Evolutionary conservation across 1,140 invertebrate species (phyloP), one percentile per base, ranked within the genome.

Genomic region (Pogonomyrmex barbatus): DNA sequence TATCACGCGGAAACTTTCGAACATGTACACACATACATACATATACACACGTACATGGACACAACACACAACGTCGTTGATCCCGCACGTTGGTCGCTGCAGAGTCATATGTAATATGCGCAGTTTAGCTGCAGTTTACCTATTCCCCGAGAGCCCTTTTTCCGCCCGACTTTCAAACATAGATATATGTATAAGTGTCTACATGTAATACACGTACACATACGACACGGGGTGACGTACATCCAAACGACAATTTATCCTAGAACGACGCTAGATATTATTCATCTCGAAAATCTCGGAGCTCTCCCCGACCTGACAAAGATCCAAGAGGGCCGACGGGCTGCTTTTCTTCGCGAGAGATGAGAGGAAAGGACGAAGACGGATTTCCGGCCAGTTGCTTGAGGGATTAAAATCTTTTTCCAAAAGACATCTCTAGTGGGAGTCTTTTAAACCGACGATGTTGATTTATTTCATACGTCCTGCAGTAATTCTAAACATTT

Each of bases 1-100:
- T 90, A 90, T 90, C 89, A 81, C 85, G 85, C 58, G 50, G 77
- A 91, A 90, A 91, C 89, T 91, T 91, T 88, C 67, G 79, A 88
- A 86, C 68, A 65, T 60, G 56, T 54, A 73, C 47, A 76, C 30
- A 33, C 17, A 54, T 50, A 45, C 17, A 3, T 6, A 56, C 67
- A 12, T 54, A 47, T 1, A 67, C 17, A 67, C 39, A 45, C 12
- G 24, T 24, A 24, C 24, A 24, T 24, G 24, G 24, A 24, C 24
- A 42, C 14, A 50, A 39, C 54, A 50, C 45, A 30, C 54, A 50
- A 8, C 42, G 47, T 73, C 67, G 33, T 14, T 73, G 79, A 63
- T 83, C 42, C 79, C 33, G 33, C 68, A 83, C 79, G 54, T 39
- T 60, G 79, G 54, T 36, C 79, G 68, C 45, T 62, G 45, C 54